Percentiles rank a stretch among this genome's conserved stretches.
Evolutionary conservation across 2,888 invertebrate species (phyloP).

Genomic region (Phyllotreta striolata): DNA sequence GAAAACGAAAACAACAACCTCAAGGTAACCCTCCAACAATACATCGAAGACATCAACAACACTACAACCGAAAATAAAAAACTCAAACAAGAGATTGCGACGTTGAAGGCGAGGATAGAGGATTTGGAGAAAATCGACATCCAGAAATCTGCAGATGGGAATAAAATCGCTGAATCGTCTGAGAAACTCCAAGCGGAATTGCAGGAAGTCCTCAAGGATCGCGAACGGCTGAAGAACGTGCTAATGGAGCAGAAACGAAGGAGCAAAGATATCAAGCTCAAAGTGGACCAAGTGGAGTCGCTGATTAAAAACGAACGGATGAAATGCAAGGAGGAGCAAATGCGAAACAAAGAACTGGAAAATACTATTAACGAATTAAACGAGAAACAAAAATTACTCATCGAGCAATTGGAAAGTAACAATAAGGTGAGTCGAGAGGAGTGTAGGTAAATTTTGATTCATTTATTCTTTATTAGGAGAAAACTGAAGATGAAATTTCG

Average conservation of each 20-base stretch:
- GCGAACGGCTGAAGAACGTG: slow-evolving; percentile 41
- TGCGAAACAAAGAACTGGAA: slow-evolving; percentile 37
- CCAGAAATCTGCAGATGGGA: slow-evolving; percentile 30
- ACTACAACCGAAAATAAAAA: slow-evolving; percentile 24
- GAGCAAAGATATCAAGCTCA: slow-evolving; percentile 45
- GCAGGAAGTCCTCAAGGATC: slow-evolving; percentile 33
- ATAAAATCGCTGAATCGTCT: slow-evolving; percentile 37
- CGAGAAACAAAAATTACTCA: slow-evolving; percentile 23
- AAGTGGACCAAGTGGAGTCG: slow-evolving; percentile 47
- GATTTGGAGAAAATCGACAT: slow-evolving; percentile 36
- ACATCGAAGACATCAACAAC: slow-evolving; percentile 23
- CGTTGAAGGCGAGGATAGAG: slow-evolving; percentile 38
- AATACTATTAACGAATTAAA: slow-evolving; percentile 33
- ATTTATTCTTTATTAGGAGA: slow-evolving; percentile 1
- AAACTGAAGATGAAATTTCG: slow-evolving; percentile 38
- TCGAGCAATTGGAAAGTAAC: slow-evolving; percentile 3
- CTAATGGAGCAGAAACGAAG: slow-evolving; percentile 44
- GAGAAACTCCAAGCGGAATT: slow-evolving; percentile 32
- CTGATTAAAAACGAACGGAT: slow-evolving; percentile 45
- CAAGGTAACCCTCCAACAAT: slow-evolving; percentile 38
- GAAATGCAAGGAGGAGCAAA: slow-evolving; percentile 46
- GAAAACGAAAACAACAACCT: slow-evolving; percentile 41
- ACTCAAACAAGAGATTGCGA: slow-evolving; percentile 40
- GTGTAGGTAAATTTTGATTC: too few relatives aligned
- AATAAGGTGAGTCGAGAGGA: neutral